These are phyloP conservation scores for Drosophila orosa DNA, from an alignment of 1,140 invertebrate genomes.

Conservation along the genomic window DNA sequence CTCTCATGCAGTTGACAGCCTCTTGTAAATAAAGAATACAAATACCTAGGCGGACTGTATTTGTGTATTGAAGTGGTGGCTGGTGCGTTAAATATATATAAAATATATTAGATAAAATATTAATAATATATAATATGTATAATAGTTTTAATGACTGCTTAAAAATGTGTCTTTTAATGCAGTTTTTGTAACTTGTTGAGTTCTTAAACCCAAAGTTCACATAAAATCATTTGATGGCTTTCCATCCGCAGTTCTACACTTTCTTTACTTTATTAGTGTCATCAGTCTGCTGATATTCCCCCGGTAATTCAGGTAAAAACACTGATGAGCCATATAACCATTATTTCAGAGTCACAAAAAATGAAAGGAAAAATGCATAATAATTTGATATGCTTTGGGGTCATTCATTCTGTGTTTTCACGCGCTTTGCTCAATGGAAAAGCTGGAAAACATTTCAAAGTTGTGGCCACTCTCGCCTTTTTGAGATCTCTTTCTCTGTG, in stretches of 20 bases:
- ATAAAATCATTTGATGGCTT: not conserved
- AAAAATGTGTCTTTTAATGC: too few relatives aligned
- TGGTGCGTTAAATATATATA: too few relatives aligned
- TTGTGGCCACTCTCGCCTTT: not conserved
- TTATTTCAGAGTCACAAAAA: slow-evolving; percentile 4
- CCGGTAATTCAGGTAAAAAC: slow-evolving; percentile 21
- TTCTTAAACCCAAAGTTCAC: not conserved
- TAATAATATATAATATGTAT: too few relatives aligned
- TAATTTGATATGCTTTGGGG: slow-evolving; percentile 8
- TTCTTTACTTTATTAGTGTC: not conserved
- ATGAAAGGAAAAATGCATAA: slow-evolving; percentile 29
- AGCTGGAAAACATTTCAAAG: slow-evolving; percentile 2
- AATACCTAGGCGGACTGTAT: too few relatives aligned
- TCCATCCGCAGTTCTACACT: not conserved
- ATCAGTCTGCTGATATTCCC: not conserved
- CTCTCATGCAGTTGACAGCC: not conserved
- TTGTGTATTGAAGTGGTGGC: too few relatives aligned
- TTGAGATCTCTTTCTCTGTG: slow-evolving; percentile 1
- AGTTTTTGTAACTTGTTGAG: not conserved
- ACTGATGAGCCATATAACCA: slow-evolving; percentile 30
- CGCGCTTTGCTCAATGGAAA: not conserved
- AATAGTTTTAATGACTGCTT: too few relatives aligned
- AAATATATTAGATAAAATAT: too few relatives aligned
- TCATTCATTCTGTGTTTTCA: slow-evolving; percentile 19
- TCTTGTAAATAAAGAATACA: not conserved